Percentiles rank a stretch among this genome's conserved stretches.
Evolutionary conservation across 2,888 invertebrate species (phyloP).

Genomic region (Morpho helenor): DNA sequence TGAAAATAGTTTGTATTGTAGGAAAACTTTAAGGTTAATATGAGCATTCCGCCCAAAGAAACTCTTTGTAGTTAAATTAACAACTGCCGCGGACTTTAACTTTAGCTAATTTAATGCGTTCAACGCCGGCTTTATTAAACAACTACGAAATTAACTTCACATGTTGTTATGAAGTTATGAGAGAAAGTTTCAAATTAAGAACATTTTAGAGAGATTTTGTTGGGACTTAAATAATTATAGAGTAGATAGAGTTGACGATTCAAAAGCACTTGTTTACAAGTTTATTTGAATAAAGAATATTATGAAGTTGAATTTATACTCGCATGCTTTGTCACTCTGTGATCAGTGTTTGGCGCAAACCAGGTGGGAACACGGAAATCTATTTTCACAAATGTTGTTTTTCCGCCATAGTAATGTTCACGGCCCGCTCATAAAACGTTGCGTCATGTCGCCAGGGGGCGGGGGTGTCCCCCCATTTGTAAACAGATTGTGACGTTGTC

Average conservation of each 20-base stretch:
- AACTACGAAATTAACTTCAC: slow-evolving; percentile 9
- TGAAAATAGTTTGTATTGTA: no score
- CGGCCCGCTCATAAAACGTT: slow-evolving; percentile 57
- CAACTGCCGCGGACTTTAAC: slow-evolving; percentile 31
- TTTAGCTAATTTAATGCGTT: slow-evolving; percentile 41
- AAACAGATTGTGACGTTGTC: slow-evolving; percentile 73
- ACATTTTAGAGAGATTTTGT: slow-evolving; percentile 1
- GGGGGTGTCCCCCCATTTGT: slow-evolving; percentile 65
- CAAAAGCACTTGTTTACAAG: no score
- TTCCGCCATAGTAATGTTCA: slow-evolving; percentile 69
- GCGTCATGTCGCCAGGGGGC: slow-evolving; percentile 53
- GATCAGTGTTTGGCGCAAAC: slow-evolving; percentile 32
- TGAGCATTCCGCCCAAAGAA: slow-evolving; percentile 26
- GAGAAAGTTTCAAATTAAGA: background rate
- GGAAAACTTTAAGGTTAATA: slow-evolving; percentile 2
- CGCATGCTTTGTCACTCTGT: background rate
- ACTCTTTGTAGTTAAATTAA: slow-evolving; percentile 36
- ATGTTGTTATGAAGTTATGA: background rate
- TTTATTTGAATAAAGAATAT: no score
- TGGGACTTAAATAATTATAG: background rate
- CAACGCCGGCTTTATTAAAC: slow-evolving; percentile 26
- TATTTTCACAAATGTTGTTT: slow-evolving; percentile 72
- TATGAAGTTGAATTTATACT: background rate
- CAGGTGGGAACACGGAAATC: slow-evolving; percentile 65
- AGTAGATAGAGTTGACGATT: no score